Conservation (phyloP, 2,888 invertebrate species). For the Deilephila elpenor region DNA sequence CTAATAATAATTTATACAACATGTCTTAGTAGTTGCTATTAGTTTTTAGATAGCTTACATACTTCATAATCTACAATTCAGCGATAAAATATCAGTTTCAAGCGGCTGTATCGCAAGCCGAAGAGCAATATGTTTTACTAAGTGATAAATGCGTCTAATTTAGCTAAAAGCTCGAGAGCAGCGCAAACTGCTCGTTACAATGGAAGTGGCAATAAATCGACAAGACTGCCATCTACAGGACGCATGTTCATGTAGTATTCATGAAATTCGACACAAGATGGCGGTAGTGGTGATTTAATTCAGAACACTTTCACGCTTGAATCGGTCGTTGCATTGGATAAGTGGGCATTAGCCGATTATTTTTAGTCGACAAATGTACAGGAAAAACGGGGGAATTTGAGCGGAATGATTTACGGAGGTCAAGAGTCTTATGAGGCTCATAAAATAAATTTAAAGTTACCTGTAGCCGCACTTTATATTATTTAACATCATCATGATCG, state of each 20-base stretch:
- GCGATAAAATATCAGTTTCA: background rate
- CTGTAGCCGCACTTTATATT: background rate
- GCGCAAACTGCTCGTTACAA: constrained; percentile 69
- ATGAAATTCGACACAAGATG: constrained; percentile 71
- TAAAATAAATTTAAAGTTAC: background rate
- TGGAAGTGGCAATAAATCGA: constrained; percentile 70
- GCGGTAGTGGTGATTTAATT: constrained; percentile 78
- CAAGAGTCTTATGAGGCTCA: background rate
- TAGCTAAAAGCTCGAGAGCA: constrained; percentile 73
- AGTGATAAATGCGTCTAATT: constrained; percentile 72
- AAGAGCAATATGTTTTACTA: constrained; percentile 35
- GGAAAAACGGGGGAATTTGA: background rate
- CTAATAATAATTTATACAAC: too few species aligned
- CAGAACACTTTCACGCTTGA: constrained; percentile 30
- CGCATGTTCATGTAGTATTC: constrained; percentile 70
- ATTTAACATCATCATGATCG: too few species aligned
- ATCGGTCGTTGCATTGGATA: constrained; percentile 18
- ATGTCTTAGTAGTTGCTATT: too few species aligned
- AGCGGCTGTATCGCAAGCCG: constrained; percentile 21
- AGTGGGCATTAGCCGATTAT: background rate
- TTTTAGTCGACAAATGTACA: background rate
- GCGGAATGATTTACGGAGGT: background rate
- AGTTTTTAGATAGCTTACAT: background rate
- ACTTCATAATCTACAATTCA: background rate
- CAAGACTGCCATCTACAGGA: constrained; percentile 69